Base-by-base conservation (phyloP, 2,113 vertebrate species). In the Ia io region DNA sequence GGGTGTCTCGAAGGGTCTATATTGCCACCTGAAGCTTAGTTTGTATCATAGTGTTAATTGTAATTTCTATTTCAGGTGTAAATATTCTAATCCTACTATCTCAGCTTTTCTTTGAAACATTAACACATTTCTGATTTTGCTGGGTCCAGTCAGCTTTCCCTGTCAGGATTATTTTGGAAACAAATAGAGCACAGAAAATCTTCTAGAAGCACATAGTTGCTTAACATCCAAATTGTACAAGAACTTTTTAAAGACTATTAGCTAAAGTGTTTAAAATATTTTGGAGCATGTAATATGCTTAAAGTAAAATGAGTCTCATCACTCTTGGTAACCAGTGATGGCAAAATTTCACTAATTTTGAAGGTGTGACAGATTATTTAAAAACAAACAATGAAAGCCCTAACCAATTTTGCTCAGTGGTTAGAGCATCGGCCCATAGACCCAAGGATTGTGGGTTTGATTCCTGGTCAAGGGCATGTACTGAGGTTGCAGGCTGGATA, bases 111-210 rank as follows among this genome's bases (percentile, higher is more conserved):
- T 63, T 84, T 95, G 82, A 88, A 94, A 63, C 67, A 78, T 91
- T 84, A 95, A 61, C 37, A 79, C 25, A 53, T 93, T 92, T 77
- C 18, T 84, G 44, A 84, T n/a, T 94, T 94, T 88, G n/a, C 3
- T 88, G 35, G 11, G n/a, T 90, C 35, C 82, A 42, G 56, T 44
- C 11, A 67, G 30, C 6, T 61, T 90, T 79, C 18, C 30, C 74
- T 14, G 13, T 53, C 32, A 73, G 77, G 16, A 77, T 47, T 90
- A 32, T 22, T 88, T 88, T 78, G 18, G 1, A 69, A 65, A 74
- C 44, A 71, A 90, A 63, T 22, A 63, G 4, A 80, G 11, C 32
- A 79, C 8, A 83, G 16, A 35, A 79, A 65, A 82, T 67, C 22
- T 28, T 56, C 32, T 30, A 61, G 51, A 79, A 5, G 5, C 25